These are phyloP conservation scores for Ypsolopha scabrella DNA, from an alignment of 2,888 invertebrate genomes.

Conservation along the genomic window DNA sequence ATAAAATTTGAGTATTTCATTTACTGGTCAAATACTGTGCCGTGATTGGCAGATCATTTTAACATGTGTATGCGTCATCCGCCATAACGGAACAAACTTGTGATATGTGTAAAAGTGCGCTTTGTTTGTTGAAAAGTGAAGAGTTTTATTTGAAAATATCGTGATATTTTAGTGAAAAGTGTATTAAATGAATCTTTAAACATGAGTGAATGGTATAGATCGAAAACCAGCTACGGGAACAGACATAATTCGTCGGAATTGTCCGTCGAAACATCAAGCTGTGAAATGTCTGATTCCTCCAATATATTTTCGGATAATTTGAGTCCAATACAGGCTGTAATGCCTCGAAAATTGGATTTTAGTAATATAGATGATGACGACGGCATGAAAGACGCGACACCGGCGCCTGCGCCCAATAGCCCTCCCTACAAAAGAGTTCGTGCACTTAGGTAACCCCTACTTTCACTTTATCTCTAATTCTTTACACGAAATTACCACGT, in stretches of 20 bases:
- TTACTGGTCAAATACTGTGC: constrained; percentile 45
- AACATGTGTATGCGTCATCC: constrained; percentile 69
- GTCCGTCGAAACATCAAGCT: constrained; percentile 70
- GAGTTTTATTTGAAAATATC: neutral
- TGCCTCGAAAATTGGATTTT: constrained; percentile 73
- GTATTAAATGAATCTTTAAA: constrained; percentile 37
- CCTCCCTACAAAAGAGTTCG: constrained; percentile 73
- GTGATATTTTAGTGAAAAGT: constrained; percentile 19
- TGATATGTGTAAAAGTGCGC: constrained; percentile 54
- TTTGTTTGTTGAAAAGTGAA: constrained; percentile 26
- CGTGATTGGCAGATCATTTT: constrained; percentile 39
- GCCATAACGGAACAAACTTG: constrained; percentile 56
- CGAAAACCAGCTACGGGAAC: constrained; percentile 44
- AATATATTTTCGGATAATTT: constrained; percentile 71
- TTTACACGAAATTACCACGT: constrained; percentile 29
- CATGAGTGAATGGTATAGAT: constrained; percentile 61
- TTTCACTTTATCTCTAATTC: constrained; percentile 14
- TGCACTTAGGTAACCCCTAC: constrained; percentile 58
- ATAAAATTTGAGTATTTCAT: constrained; percentile 37
- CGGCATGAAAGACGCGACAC: constrained; percentile 39
- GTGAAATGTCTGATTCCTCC: constrained; percentile 74
- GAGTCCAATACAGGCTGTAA: constrained; percentile 67
- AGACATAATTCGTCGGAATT: constrained; percentile 64
- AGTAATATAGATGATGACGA: constrained; percentile 54
- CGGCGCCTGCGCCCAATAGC: constrained; percentile 42